Base-by-base conservation (phyloP, 2,888 invertebrate species). In the Dorcus parallelipipedus region DNA sequence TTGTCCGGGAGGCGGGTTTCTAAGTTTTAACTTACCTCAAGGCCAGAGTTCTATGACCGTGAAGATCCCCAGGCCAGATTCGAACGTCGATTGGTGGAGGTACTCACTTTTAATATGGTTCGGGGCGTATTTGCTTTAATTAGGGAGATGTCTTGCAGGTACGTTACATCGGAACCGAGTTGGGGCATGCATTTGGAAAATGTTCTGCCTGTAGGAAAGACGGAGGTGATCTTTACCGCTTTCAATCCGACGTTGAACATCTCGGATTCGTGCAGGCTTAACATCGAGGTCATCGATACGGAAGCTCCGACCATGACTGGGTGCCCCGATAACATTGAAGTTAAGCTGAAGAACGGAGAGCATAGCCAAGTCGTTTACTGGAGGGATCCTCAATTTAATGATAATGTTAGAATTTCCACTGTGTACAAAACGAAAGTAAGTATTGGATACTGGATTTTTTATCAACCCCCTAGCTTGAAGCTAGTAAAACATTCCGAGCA, bases 1-100 rank as follows among this genome's bases (percentile, higher is more conserved):
- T 65, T 89, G 88, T 69, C 87, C 88, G 0, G 79, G 64, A 33
- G 67, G 68, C 41, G 77, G 82, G 43, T 83, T 84, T 67, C 78
- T 87, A 43, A 82, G 81, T 38, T 81, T 85, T 39, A 80, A 81
- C 49, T 76, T 88, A 49, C 80, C 81, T 40, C 71, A 76, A 17
- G 79, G 81, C 41, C 78, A 81, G 64, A 76, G 73, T 42, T 76
- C 78, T 10, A 79, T 81, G 65, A 72, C 78, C 57, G 79, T 84
- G 45, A 75, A 78, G 49, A 80, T 85, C 55, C 81, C 83, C 2
- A 79, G 83, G 58, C 80, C 85, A 0, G 83, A 84, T 68, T 84
- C 88, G 38, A 88, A 88, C 73, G 81, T 87, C 69, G 86, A 88
- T 72, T 87, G 83, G 82, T 79, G 80, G 77, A 81, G 81, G 83